phyloP scores from a whole-genome alignment of 1,140 invertebrate species.

The Drosophila repletoides region DNA sequence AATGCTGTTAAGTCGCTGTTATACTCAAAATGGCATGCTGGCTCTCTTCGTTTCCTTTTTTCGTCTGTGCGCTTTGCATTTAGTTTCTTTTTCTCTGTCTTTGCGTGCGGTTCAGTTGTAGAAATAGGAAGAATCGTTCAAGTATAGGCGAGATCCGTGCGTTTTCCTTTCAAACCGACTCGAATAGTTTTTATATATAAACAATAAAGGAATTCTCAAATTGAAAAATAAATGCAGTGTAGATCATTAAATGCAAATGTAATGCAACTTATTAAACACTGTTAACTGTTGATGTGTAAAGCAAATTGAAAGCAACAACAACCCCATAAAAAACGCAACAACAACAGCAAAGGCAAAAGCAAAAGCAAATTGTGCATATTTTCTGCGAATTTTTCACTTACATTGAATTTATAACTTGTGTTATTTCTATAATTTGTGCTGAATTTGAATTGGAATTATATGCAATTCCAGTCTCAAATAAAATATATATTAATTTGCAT shows the following conservation, averaged over 20 bases:
- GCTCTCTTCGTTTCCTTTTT: conserved; percentile 35
- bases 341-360: conserved; percentile 58
- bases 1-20: conserved; percentile 23
- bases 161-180: conserved; percentile 59
- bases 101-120: conserved; percentile 70
- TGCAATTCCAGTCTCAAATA: too few relatives aligned
- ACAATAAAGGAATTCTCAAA: conserved; percentile 56
- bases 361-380: conserved; percentile 70
- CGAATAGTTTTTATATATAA: conserved; percentile 57
- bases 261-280: conserved; percentile 39
- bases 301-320: conserved; percentile 44
- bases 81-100: conserved; percentile 75
- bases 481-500: conserved; percentile 54
- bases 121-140: conserved; percentile 66
- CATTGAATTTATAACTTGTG: background rate
- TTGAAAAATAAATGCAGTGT: conserved; percentile 45
- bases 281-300: conserved; percentile 43
- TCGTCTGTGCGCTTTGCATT: conserved; percentile 59
- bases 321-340: conserved; percentile 7
- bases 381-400: conserved; percentile 51
- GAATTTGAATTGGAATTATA: conserved; percentile 25
- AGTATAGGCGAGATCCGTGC: conserved; percentile 65
- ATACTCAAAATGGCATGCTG: conserved; percentile 40
- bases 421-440: conserved; percentile 19
- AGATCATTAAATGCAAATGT: conserved; percentile 38